Evolutionary conservation across 2,113 vertebrate genomes (phyloP), one percentile per base, ranked within the genome.

Genomic region (Bombycilla garrulus): DNA sequence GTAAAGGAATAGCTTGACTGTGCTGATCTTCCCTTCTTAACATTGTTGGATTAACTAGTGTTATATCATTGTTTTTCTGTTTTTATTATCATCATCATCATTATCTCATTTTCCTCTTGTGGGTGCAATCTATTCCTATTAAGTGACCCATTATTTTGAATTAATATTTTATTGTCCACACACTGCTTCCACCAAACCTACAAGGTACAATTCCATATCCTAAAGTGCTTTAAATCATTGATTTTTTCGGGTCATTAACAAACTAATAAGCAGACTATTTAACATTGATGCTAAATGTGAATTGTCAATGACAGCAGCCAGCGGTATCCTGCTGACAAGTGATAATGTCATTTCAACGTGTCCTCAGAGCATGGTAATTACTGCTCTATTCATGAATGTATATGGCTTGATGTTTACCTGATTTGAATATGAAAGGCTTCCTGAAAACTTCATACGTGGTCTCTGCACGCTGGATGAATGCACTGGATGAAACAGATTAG

Each of bases 331-430:
- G 91, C 94, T 95, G 91, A 95, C 86, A 97, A 97, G 89, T 53
- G 79, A 92, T 92, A 87, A 82, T 96, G 88, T 92, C 81, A 92
- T 60, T 95, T 81, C 47, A 94, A 90, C 44, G 20, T 95, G 82
- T 97, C 93, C 93, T 97, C 74, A 65, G 92, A 97, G 96, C 69
- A 53, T 61, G 64, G 82, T 86, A 96, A 97, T 96, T 96, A 92
- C 74, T 93, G 86, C 93, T 93, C 50, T 90, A 82, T 84, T 92
- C 69, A 74, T 71, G 38, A 88, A 92, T 90, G 86, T 96, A 86
- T 95, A 77, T 86, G 80, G 87, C 82, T 94, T 96, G 71, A 94
- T 91, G 90, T 92, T 96, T 93, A 95, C 80, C 67, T 97, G 77
- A 96, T 84, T 90, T 96, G 92, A 97, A 96, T 96, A 91, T 31